Evolutionary conservation across 2,888 invertebrate species (phyloP), one percentile per base, ranked within the genome.

Genomic region (Gandaritis pyraliata): DNA sequence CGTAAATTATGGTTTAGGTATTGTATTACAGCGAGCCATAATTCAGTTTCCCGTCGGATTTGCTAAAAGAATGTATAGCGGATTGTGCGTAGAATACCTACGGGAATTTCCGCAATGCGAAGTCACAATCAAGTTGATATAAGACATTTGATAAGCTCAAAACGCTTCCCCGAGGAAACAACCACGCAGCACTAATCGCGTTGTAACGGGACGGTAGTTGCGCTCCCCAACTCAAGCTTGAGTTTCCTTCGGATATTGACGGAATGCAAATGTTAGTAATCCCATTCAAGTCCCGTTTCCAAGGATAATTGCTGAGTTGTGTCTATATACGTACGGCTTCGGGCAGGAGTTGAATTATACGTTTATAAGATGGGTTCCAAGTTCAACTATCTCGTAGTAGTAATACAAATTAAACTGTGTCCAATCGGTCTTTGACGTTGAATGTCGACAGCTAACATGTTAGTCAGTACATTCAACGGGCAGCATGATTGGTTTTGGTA

Each of bases 181-280:
- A 66, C 62, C 65, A 71, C 70, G 73, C 76, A 77, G 80, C 76
- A 79, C 75, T 81, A 81, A 85, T 83, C 78, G 76, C 71, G 74
- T 80, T 78, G 75, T 79, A 77, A 79, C 78, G 78, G 79, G 66
- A 76, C 75, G 74, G 75, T 76, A 73, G 72, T 71, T 76, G 71
- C 71, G 70, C 67, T 73, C 75, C 78, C 75, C 71, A 65, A 52
- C 39, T 23, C 52, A 53, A 72, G 69, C 72, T 68, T 71, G 73
- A 76, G 74, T 73, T 75, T 70, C 64, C 71, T 75, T 69, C 61
- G 71, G 72, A 78, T 83, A 83, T 83, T 77, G 81, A 72, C 74
- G 71, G 78, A 80, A 85, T 83, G 82, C 78, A 85, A 86, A 87
- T 87, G 74, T 70, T 75, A 72, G 76, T 79, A 81, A 82, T 81